Evolutionary conservation across 2,888 invertebrate genomes (phyloP).

Genomic region (Acronicta aceris): DNA sequence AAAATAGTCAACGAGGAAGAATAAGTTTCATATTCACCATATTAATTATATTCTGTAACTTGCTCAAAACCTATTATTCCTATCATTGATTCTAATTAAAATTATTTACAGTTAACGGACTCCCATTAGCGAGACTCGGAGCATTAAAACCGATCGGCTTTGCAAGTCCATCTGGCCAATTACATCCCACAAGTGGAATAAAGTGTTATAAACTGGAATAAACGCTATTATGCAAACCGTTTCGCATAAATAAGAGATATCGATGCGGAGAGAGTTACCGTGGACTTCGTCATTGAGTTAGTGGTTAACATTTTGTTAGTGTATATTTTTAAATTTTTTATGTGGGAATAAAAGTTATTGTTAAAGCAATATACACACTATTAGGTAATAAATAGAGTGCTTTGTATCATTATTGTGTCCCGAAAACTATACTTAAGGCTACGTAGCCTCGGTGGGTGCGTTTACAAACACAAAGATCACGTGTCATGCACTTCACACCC

Average conservation of each 20-base stretch:
- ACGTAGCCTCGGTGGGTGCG: too few species aligned
- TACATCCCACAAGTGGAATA: constrained; percentile 35
- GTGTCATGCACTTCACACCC: too few species aligned
- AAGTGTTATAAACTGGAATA: constrained; percentile 34
- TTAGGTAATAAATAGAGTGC: too few species aligned
- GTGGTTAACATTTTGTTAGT: constrained; percentile 14
- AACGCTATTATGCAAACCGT: constrained; percentile 37
- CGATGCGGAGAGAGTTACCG: constrained; percentile 26
- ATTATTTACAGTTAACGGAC: constrained; percentile 28
- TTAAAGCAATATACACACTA: too few species aligned
- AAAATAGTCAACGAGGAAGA: too few species aligned
- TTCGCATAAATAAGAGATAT: constrained; percentile 48
- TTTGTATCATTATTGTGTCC: too few species aligned
- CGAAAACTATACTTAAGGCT: too few species aligned
- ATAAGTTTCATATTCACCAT: background rate
- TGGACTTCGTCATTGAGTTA: constrained; percentile 38
- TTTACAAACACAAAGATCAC: background rate
- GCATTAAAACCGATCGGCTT: constrained; percentile 34
- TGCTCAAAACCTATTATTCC: constrained; percentile 21
- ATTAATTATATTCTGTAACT: constrained; percentile 3
- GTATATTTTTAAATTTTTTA: constrained; percentile 26
- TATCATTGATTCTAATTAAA: constrained; percentile 39
- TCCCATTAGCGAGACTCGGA: constrained; percentile 27
- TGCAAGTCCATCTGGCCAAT: constrained; percentile 35
- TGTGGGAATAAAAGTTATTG: constrained; percentile 10